phyloP scores from a whole-genome alignment of 2,797 vertebrate genomes.

The Hydrolagus colliei region DNA sequence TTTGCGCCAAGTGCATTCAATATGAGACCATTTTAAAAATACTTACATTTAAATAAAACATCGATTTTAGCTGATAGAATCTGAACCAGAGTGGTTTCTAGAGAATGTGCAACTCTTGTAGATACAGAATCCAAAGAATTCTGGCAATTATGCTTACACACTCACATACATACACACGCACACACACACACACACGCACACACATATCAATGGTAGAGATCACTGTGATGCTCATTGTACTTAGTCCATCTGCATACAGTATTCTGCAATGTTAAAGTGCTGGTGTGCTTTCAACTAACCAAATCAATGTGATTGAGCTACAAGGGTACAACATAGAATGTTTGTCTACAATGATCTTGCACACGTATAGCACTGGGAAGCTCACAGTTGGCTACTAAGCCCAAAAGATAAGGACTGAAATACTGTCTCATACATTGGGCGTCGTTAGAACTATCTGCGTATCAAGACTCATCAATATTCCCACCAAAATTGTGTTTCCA shows the following conservation, averaged over 20 bases:
- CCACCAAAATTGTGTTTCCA: not conserved
- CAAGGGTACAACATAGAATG: slow-evolving; percentile 27
- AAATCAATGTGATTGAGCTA: slow-evolving; percentile 38
- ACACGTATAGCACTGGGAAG: slow-evolving; percentile 23
- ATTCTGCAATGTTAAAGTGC: slow-evolving; percentile 47
- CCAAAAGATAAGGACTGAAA: not conserved
- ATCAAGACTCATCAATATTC: slow-evolving; percentile 10
- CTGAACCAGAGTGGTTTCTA: slow-evolving; percentile 38
- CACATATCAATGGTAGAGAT: slow-evolving; percentile 41
- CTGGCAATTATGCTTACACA: slow-evolving; percentile 26
- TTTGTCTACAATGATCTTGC: slow-evolving; percentile 18
- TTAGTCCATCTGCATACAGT: slow-evolving; percentile 32
- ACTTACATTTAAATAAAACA: slow-evolving; percentile 43
- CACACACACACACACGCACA: not conserved
- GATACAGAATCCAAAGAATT: slow-evolving; percentile 39
- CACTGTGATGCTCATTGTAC: not conserved
- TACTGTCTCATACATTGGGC: slow-evolving; percentile 25
- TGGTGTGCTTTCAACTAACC: slow-evolving; percentile 47
- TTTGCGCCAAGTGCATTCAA: slow-evolving; percentile 48
- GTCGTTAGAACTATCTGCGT: not conserved
- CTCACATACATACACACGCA: slow-evolving; percentile 36
- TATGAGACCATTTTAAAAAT: slow-evolving; percentile 44
- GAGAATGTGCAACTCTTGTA: slow-evolving; percentile 40
- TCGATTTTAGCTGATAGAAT: slow-evolving; percentile 37
- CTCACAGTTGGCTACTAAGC: not conserved